Evolutionary conservation across 2,797 vertebrate species (phyloP), one percentile per base, ranked within the genome.

Genomic region (Tragopan temminckii): DNA sequence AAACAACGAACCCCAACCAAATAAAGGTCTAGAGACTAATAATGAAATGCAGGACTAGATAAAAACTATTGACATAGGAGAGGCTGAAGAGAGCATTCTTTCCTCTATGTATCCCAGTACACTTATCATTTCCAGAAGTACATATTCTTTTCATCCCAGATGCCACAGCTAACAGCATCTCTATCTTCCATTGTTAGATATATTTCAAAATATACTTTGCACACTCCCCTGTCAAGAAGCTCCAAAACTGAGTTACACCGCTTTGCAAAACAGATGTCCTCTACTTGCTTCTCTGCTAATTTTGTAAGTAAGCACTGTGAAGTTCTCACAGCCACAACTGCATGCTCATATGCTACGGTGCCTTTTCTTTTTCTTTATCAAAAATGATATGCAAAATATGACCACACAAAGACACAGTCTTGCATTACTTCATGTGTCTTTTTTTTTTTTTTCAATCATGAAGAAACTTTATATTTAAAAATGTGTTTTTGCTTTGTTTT

Each of bases 321-420:
- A 85, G 31, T 27, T 71, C 70, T 67, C 20, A 13, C 0, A 1
- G 27, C 4, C 62, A 64, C 67, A 83, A 67, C 2, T 11, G 27
- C 75, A 90, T 50, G 31, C 23, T 94, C 86, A 40, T 4, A 1
- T 35, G 4, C 55, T 79, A 53, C 69, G 74, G 24, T n/a, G 53
- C 7, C 27, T 12, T 86, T 90, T 52, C 31, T 21, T 21, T 20
- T 33, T 20, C 7, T 13, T 13, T 23, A 29, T 9, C 42, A 33
- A 35, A 35, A 67, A 67, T 16, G 24, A 35, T 46, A 25, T 25
- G 11, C 15, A 76, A 80, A 80, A 79, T 85, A 13, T 43, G n/a
- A 87, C 42, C 77, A 45, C 71, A 80, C 92, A 94, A 85, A 85
- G 57, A 19, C 57, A 59, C 62, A 72, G 31, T 53, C 45, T 84